Conservation (phyloP, 2,797 vertebrate genomes). For the Acipenser oxyrinchus region DNA sequence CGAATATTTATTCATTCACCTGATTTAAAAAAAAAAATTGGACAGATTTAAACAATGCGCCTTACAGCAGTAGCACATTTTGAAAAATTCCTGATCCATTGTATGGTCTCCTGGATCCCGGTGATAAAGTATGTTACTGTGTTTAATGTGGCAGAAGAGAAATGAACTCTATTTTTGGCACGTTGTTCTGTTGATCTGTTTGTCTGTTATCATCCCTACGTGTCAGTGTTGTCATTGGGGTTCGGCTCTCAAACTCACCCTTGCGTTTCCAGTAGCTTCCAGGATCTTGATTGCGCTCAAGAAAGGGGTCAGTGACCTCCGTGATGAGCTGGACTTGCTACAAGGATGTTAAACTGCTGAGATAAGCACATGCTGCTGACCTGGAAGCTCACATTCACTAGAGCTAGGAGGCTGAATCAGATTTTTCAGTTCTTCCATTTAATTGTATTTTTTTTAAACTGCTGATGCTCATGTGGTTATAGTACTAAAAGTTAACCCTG, state of each 20-base stretch:
- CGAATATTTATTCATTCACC: slow-evolving; percentile 3
- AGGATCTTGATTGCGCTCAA: not conserved
- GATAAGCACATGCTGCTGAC: not conserved
- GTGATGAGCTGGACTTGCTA: not conserved
- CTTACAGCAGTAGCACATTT: not conserved
- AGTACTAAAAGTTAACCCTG: no score
- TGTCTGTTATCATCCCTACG: not conserved
- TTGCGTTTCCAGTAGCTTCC: not conserved
- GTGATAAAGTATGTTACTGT: not conserved
- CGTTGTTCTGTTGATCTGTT: not conserved
- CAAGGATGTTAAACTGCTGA: not conserved
- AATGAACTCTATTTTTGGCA: not conserved
- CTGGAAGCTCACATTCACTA: not conserved
- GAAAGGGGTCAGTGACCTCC: not conserved
- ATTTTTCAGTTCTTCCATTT: not conserved
- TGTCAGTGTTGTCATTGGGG: not conserved
- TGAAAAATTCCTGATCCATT: not conserved
- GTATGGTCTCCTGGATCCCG: not conserved
- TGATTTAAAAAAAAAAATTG: not conserved
- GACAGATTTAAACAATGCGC: no score
- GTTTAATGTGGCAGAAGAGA: not conserved
- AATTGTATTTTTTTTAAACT: not conserved
- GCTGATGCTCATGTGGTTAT: not conserved
- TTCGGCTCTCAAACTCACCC: not conserved
- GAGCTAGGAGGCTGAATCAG: not conserved